A percentile compares a stretch with the other conserved stretches of the same genome.
Conservation (phyloP, 2,113 vertebrate genomes). For the Pachypanchax playfairii region DNA sequence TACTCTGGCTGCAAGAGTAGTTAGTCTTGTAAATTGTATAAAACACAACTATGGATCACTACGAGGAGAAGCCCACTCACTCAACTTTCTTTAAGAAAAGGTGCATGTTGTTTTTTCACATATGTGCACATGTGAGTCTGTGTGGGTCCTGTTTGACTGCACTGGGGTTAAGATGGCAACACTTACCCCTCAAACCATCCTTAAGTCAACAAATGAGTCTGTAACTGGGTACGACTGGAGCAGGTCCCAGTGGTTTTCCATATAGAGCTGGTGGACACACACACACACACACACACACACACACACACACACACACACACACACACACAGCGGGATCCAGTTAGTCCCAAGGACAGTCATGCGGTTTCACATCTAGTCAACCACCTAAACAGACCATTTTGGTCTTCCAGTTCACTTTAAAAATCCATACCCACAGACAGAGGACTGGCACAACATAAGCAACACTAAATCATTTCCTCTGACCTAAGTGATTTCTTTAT, state of each 20-base stretch:
- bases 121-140: constrained; percentile 18
- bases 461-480: constrained; percentile 72
- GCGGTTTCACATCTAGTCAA: constrained; percentile 71
- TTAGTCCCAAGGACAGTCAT: constrained; percentile 69
- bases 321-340: constrained; percentile 18
- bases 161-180: constrained; percentile 61
- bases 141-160: constrained; percentile 28
- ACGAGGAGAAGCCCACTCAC: constrained; percentile 35
- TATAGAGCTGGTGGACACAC: constrained; percentile 54
- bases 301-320: constrained; percentile 25
- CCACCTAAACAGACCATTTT: constrained; percentile 64
- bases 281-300: constrained; percentile 48
- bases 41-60: constrained; percentile 58
- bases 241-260: constrained; percentile 68
- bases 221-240: constrained; percentile 54
- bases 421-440: constrained; percentile 57
- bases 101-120: constrained; percentile 38
- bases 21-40: constrained; percentile 75
- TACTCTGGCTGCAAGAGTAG: background rate
- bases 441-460: constrained; percentile 63
- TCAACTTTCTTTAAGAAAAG: constrained; percentile 50
- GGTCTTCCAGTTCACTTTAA: constrained; percentile 60
- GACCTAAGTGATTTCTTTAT: constrained; percentile 67
- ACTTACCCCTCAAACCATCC: constrained; percentile 69
- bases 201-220: constrained; percentile 69